A percentile compares a stretch with the other conserved stretches of the same genome.
Evolutionary conservation across 2,113 vertebrate species (phyloP).

Genomic region (Callaeas wilsoni): DNA sequence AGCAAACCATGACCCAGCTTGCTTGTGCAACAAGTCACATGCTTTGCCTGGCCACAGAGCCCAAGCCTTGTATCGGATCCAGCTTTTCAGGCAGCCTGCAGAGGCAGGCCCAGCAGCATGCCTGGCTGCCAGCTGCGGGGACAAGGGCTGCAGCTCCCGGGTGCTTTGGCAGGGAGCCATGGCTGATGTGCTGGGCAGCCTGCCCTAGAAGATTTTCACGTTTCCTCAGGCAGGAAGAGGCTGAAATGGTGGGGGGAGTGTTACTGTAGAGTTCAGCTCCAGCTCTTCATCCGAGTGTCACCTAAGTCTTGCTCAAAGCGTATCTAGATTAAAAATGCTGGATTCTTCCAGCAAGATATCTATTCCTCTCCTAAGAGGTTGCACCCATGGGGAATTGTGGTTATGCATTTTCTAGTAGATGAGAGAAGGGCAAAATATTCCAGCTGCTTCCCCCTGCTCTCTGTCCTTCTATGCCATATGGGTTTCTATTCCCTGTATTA

Average conservation of each 20-base stretch:
- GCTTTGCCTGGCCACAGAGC: not conserved
- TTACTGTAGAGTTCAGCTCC: not conserved
- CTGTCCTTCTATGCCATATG: not conserved
- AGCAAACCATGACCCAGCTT: not conserved
- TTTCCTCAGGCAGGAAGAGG: not conserved
- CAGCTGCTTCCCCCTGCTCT: not conserved
- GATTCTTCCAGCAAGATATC: not conserved
- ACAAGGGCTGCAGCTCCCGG: not conserved
- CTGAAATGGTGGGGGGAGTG: not conserved
- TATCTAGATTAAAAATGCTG: not conserved
- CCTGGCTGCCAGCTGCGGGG: not conserved
- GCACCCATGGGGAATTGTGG: not conserved
- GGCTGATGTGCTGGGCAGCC: not conserved
- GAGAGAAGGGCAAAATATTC: not conserved
- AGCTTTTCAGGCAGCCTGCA: not conserved
- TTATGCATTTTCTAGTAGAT: not conserved
- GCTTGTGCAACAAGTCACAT: not conserved
- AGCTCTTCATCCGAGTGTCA: not conserved
- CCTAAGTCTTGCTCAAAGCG: not conserved
- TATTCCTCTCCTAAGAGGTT: not conserved
- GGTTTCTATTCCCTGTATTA: not conserved
- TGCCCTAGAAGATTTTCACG: not conserved
- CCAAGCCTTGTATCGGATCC: accelerated
- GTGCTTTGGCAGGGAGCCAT: not conserved
- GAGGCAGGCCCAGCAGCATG: not conserved